phyloP scores from a whole-genome alignment of 2,888 invertebrate genomes.

The Trissolcus brochymenae region DNA sequence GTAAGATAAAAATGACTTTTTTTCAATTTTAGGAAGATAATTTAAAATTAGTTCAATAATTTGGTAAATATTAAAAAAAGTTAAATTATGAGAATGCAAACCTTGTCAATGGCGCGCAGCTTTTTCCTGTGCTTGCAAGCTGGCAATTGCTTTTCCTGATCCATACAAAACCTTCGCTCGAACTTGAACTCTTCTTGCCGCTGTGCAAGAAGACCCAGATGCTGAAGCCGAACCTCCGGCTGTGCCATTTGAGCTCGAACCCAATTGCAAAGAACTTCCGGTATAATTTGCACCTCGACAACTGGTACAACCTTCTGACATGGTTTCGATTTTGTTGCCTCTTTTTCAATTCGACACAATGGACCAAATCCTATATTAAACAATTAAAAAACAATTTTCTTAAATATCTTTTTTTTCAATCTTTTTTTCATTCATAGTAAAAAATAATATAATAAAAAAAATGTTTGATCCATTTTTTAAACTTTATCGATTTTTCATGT shows the following conservation, averaged over 20 bases:
- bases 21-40: too few species aligned
- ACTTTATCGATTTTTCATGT: background rate
- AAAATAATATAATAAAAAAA: too few species aligned
- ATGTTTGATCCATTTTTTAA: too few species aligned
- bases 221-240: constrained; percentile 62
- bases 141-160: constrained; percentile 71
- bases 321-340: constrained; percentile 46
- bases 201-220: constrained; percentile 42
- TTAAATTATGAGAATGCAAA: background rate
- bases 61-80: background rate
- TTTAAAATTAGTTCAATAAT: too few species aligned
- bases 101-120: constrained; percentile 67
- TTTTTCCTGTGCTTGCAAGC: constrained; percentile 70
- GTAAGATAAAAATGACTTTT: too few species aligned
- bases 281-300: constrained; percentile 70
- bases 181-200: constrained; percentile 68
- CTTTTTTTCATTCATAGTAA: background rate
- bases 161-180: constrained; percentile 73
- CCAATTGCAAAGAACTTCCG: constrained; percentile 64
- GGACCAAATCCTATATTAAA: background rate
- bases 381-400: background rate
- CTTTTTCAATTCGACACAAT: constrained; percentile 9
- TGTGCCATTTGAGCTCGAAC: constrained; percentile 64
- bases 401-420: background rate
- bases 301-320: constrained; percentile 72